Evolutionary conservation across 2,888 invertebrate genomes (phyloP).

Genomic region (Zeuzera pyrina): DNA sequence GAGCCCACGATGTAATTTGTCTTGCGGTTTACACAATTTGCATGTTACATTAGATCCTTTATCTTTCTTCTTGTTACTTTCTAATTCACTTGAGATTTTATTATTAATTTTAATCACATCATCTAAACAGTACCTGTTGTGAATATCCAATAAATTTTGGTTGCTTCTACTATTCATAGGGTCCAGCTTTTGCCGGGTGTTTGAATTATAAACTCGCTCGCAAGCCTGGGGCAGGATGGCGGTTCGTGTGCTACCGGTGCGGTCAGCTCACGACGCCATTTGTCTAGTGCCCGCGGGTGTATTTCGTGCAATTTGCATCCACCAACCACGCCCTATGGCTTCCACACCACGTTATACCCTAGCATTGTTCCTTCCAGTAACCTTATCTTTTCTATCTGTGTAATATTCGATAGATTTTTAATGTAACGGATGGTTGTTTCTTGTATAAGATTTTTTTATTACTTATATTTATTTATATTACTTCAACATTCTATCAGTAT

Average conservation of each 20-base stretch:
- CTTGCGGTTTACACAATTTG: constrained; percentile 32
- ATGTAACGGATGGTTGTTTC: constrained; percentile 13
- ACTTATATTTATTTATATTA: constrained; percentile 2
- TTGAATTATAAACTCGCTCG: constrained; percentile 29
- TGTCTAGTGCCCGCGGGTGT: constrained; percentile 51
- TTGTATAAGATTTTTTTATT: constrained; percentile 15
- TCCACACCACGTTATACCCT: constrained; percentile 40
- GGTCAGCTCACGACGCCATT: constrained; percentile 63
- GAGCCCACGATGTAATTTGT: constrained; percentile 35
- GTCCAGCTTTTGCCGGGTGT: constrained; percentile 21
- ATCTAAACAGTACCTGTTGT: too few relatives aligned
- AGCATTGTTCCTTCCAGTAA: constrained; percentile 38
- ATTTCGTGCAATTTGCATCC: constrained; percentile 59
- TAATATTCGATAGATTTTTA: too few relatives aligned
- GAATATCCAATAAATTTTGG: too few relatives aligned
- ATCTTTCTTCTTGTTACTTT: neutral
- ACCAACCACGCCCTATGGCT: constrained; percentile 55
- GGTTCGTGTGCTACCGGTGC: constrained; percentile 64
- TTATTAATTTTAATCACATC: constrained; percentile 1
- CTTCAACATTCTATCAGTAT: neutral
- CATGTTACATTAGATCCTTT: constrained; percentile 16
- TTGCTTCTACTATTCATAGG: constrained; percentile 21
- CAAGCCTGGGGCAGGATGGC: constrained; percentile 25
- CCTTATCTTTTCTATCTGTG: constrained; percentile 25
- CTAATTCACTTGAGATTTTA: neutral